A percentile compares a stretch with the other conserved stretches of the same genome.
These are phyloP conservation scores for Cryptus viduatorius DNA, from an alignment of 2,888 invertebrate genomes.

Conservation along the genomic window DNA sequence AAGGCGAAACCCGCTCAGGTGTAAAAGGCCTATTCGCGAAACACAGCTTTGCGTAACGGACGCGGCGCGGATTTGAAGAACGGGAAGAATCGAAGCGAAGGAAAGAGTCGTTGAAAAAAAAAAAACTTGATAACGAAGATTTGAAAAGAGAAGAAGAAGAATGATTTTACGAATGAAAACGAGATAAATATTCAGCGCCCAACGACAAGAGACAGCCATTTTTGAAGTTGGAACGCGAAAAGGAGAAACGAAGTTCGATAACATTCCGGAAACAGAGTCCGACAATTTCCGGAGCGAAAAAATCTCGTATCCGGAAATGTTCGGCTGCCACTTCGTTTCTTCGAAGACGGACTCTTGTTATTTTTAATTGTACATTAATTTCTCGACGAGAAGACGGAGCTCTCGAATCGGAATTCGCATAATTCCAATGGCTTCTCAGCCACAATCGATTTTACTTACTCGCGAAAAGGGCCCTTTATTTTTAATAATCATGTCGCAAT, in stretches of 20 bases:
- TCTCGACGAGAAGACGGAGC: background rate
- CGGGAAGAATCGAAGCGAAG: background rate
- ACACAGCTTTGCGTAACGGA: constrained; percentile 30
- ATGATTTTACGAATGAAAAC: constrained; percentile 32
- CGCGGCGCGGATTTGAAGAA: constrained; percentile 19
- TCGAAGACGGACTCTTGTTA: background rate
- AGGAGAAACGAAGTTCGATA: constrained; percentile 38
- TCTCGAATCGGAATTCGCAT: background rate
- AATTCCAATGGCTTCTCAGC: background rate
- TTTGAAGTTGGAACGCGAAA: constrained; percentile 72
- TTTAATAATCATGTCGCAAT: constrained; percentile 20
- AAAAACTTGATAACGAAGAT: constrained; percentile 13
- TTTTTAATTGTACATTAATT: constrained; percentile 47
- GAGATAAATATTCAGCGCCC: constrained; percentile 65
- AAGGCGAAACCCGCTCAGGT: constrained; percentile 90
- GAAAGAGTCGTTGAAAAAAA: background rate
- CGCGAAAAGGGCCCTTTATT: background rate
- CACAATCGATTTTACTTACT: background rate
- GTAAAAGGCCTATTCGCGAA: constrained; percentile 83
- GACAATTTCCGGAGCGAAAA: constrained; percentile 43
- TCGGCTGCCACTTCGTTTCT: constrained; percentile 6
- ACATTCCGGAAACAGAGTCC: constrained; percentile 34
- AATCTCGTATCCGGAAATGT: constrained; percentile 12
- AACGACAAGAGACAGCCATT: constrained; percentile 78
- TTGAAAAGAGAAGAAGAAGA: constrained; percentile 30